A percentile compares a stretch with the other conserved stretches of the same genome.
phyloP scores from a whole-genome alignment of 2,797 vertebrate species.

The Coracias cyanogaster region DNA sequence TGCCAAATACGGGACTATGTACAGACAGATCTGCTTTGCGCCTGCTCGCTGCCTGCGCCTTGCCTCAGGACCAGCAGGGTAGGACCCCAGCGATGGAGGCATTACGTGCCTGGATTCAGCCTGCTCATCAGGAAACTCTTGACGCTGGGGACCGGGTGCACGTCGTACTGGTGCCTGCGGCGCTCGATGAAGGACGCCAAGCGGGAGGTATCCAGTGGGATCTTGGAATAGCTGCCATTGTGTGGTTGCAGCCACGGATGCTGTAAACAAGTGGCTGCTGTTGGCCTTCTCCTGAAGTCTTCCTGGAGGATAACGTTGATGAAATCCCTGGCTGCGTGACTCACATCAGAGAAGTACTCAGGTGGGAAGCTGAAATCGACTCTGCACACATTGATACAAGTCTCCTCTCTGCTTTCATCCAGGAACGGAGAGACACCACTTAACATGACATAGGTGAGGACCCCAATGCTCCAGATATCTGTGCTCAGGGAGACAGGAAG shows the following conservation, averaged over 20 bases:
- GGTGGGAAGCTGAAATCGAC: conserved; percentile 97
- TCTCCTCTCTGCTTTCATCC: conserved; percentile 97
- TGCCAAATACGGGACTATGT: conserved; percentile 8
- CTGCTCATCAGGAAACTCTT: conserved; percentile 92
- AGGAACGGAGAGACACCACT: conserved; percentile 97
- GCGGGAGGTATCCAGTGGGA: conserved; percentile 91
- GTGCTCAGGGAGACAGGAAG: conserved; percentile 91
- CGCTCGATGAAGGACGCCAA: conserved; percentile 93
- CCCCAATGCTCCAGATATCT: conserved; percentile 94
- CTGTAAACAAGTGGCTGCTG: conserved; percentile 90
- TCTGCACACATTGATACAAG: conserved; percentile 95
- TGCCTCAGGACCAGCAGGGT: background rate
- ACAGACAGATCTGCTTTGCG: conserved; percentile 46
- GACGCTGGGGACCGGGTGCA: conserved; percentile 89
- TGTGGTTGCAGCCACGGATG: conserved; percentile 94
- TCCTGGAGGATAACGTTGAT: conserved; percentile 89
- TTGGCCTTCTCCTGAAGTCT: conserved; percentile 91
- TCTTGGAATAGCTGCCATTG: conserved; percentile 91
- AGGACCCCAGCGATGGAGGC: background rate
- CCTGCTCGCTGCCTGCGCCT: conserved; percentile 3
- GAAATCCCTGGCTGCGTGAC: conserved; percentile 93
- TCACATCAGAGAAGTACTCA: conserved; percentile 91
- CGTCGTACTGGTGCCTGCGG: conserved; percentile 91
- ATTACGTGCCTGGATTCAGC: conserved; percentile 79
- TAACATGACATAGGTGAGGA: conserved; percentile 93